A percentile compares a stretch with the other conserved stretches of the same genome.
These are phyloP conservation scores for Brachionus rotundiformis DNA, from an alignment of 1,140 invertebrate genomes.

Conservation along the genomic window DNA sequence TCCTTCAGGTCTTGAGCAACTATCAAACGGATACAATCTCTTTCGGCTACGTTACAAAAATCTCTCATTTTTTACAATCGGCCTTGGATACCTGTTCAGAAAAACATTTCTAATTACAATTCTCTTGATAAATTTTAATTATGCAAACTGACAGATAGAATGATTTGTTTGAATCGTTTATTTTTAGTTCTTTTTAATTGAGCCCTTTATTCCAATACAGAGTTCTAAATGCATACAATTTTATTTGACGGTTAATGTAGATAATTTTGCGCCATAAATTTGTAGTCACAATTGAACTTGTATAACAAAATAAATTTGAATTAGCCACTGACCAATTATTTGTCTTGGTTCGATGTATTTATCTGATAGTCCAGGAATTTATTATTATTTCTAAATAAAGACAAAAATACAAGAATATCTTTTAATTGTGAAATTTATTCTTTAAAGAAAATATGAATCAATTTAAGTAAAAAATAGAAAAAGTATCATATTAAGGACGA, in stretches of 20 bases:
- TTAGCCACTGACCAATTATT: background rate
- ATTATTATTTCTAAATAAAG: no score
- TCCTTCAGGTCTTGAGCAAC: constrained; percentile 48
- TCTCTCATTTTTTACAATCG: constrained; percentile 32
- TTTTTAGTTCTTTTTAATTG: background rate
- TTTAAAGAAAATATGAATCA: no score
- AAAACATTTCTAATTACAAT: background rate
- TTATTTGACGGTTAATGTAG: constrained; percentile 1
- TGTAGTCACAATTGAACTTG: background rate
- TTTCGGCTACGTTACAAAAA: constrained; percentile 50
- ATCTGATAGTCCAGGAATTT: no score
- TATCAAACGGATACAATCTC: constrained; percentile 50
- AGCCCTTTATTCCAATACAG: background rate
- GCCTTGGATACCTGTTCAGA: background rate
- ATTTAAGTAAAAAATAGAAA: no score
- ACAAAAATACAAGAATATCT: no score
- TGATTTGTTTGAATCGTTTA: background rate
- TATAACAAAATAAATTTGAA: background rate
- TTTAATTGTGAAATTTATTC: no score
- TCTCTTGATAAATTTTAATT: constrained; percentile 1
- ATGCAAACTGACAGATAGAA: background rate
- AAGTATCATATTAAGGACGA: no score
- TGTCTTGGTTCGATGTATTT: background rate
- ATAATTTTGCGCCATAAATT: constrained; percentile 37
- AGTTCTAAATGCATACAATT: background rate